Percentiles rank a stretch among this genome's conserved stretches.
Conservation (phyloP, 92 coral and sea anemone genomes). For the Zoanthus gigantus region DNA sequence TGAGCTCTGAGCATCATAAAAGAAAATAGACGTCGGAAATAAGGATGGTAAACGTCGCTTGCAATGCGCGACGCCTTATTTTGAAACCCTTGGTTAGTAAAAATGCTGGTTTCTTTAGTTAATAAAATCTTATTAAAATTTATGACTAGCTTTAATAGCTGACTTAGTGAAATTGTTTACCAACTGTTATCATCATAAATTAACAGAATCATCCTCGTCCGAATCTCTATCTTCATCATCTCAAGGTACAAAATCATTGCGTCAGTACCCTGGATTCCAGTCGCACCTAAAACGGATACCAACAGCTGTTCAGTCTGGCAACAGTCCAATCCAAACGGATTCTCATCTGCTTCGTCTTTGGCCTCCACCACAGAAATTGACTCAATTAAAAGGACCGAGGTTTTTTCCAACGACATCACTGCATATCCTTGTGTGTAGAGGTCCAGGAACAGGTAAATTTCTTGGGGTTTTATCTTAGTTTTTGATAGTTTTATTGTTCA, state of each 20-base stretch:
- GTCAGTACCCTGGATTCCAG: constrained; percentile 22
- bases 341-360: constrained; percentile 69
- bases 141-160: too few relatives aligned
- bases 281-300: constrained; percentile 40
- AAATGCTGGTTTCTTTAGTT: too few relatives aligned
- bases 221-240: constrained; percentile 21
- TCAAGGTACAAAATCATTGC: constrained; percentile 31
- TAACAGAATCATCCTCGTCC: constrained; percentile 22
- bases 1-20: too few relatives aligned
- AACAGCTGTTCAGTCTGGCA: constrained; percentile 31
- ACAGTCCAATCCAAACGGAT: constrained; percentile 55
- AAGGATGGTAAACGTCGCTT: too few relatives aligned
- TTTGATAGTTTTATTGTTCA: neutral
- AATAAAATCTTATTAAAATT: too few relatives aligned
- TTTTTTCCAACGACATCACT: constrained; percentile 77
- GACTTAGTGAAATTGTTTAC: too few relatives aligned
- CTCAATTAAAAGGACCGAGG: constrained; percentile 78
- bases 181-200: too few relatives aligned
- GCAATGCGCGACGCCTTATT: too few relatives aligned
- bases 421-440: constrained; percentile 59
- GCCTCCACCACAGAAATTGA: constrained; percentile 92
- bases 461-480: neutral
- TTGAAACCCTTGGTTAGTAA: too few relatives aligned
- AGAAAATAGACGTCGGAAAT: too few relatives aligned
- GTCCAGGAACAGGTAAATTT: constrained; percentile 57